phyloP scores from a whole-genome alignment of 2,797 vertebrate genomes.

The Enteromius mattozi region DNA sequence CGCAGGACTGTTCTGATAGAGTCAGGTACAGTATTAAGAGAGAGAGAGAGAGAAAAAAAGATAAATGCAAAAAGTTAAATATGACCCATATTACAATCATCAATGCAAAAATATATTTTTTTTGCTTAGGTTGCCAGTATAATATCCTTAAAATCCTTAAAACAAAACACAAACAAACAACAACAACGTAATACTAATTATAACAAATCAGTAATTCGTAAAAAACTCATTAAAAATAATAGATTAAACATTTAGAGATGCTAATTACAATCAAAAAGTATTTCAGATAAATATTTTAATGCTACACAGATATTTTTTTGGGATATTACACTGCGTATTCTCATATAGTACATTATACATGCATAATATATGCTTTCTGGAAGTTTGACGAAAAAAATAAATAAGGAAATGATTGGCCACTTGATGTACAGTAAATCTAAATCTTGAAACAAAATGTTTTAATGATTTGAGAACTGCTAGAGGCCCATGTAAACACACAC shows the following conservation, averaged over 20 bases:
- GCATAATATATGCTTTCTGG: neutral
- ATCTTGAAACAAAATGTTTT: neutral
- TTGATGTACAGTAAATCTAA: neutral
- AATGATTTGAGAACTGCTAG: neutral
- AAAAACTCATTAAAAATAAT: neutral
- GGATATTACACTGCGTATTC: neutral
- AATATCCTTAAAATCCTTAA: neutral
- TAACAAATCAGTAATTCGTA: neutral
- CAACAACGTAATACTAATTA: neutral
- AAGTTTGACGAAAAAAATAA: neutral
- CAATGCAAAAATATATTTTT: neutral
- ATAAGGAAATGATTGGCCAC: neutral
- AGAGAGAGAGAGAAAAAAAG: neutral
- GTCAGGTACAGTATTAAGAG: neutral
- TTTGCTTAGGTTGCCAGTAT: neutral
- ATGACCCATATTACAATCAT: neutral
- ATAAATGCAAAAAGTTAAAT: neutral
- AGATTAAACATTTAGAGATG: neutral
- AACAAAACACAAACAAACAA: neutral
- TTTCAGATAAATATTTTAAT: neutral
- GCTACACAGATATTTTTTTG: neutral
- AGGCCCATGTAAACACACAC: too few species aligned
- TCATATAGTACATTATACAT: neutral
- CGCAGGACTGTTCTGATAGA: neutral
- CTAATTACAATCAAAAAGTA: neutral